Evolutionary conservation across 1,140 invertebrate genomes (phyloP).

Genomic region (Monochamus saltuarius): DNA sequence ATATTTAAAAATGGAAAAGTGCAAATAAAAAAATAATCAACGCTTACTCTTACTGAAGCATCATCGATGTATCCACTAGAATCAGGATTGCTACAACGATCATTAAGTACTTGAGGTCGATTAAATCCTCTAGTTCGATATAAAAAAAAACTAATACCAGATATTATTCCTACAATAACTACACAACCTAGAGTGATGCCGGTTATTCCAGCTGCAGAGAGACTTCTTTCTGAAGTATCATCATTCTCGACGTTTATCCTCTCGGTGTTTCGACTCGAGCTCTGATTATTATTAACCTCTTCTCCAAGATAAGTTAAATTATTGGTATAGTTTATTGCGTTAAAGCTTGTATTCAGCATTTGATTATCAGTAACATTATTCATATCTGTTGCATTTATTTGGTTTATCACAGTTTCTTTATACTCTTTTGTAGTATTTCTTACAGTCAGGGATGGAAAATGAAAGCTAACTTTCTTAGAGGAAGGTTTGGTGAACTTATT

Average conservation of each 20-base stretch:
- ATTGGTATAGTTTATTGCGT: slow-evolving; percentile 38
- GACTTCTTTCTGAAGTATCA: slow-evolving; percentile 29
- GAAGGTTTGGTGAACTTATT: slow-evolving; percentile 24
- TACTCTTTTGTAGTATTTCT: slow-evolving; percentile 21
- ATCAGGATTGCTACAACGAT: slow-evolving; percentile 81
- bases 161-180: slow-evolving; percentile 65
- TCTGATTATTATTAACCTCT: slow-evolving; percentile 35
- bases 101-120: slow-evolving; percentile 76
- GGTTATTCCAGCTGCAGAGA: slow-evolving; percentile 71
- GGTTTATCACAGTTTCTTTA: slow-evolving; percentile 44
- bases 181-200: slow-evolving; percentile 70
- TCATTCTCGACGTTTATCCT: slow-evolving; percentile 25
- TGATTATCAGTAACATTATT: slow-evolving; percentile 33
- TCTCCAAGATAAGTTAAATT: slow-evolving; percentile 38
- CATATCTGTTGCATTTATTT: slow-evolving; percentile 21
- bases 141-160: slow-evolving; percentile 70
- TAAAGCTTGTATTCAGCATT: slow-evolving; percentile 36
- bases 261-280: slow-evolving; percentile 31
- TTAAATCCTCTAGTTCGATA: slow-evolving; percentile 76
- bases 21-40: slow-evolving; percentile 32
- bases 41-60: slow-evolving; percentile 78
- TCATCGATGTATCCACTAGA: slow-evolving; percentile 87
- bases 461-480: slow-evolving; percentile 21
- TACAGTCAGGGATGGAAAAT: slow-evolving; percentile 15
- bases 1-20: neutral